Evolutionary conservation across 1,140 invertebrate species (phyloP).

Genomic region (Eciton burchellii): DNA sequence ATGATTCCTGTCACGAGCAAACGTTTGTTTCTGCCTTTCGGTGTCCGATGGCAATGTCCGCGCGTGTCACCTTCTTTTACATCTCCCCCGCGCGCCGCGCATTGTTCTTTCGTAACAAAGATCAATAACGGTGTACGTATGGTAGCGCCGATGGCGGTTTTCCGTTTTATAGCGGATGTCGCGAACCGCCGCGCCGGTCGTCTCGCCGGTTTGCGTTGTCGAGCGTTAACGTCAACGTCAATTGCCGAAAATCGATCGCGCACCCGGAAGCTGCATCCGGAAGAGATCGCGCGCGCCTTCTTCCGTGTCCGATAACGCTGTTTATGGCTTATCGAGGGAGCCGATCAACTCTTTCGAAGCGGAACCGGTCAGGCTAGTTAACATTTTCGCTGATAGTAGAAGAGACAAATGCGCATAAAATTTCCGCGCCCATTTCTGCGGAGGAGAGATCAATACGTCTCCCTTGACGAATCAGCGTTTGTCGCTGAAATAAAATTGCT

Average conservation of each 20-base stretch:
- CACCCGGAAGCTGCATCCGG: no score
- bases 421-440: no score
- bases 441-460: no score
- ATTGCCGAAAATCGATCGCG: conserved; percentile 31
- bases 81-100: no score
- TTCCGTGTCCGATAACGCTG: no score
- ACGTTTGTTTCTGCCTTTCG: background rate
- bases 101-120: conserved; percentile 32
- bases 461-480: no score
- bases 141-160: background rate
- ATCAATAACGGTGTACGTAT: conserved; percentile 45
- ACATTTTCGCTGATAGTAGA: no score
- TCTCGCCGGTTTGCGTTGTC: conserved; percentile 30
- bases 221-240: background rate
- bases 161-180: conserved; percentile 47
- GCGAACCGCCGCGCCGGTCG: conserved; percentile 32
- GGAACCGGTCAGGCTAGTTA: no score
- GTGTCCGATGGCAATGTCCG: background rate
- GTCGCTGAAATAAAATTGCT: no score
- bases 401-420: no score
- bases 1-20: background rate
- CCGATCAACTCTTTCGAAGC: no score
- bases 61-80: conserved; percentile 13
- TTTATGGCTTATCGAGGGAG: no score
- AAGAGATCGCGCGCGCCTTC: background rate